Evolutionary conservation across 2,113 vertebrate species (phyloP).

Genomic region (Perccottus glenii): DNA sequence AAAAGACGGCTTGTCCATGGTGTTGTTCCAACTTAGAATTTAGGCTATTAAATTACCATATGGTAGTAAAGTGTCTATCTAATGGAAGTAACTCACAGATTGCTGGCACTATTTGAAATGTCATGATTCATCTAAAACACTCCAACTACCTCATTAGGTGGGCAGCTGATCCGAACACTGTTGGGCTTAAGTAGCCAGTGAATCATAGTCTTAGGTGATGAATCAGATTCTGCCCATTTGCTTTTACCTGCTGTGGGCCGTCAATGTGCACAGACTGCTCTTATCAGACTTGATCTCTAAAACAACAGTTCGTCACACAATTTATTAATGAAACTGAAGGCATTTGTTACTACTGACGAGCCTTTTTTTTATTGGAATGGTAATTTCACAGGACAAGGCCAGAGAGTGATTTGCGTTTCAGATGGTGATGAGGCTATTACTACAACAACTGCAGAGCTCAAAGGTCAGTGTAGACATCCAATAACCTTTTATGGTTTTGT

Average conservation of each 20-base stretch:
- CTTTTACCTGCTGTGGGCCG: not conserved
- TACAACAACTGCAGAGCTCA: constrained; percentile 50
- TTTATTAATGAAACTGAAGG: constrained; percentile 12
- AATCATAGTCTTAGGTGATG: constrained; percentile 40
- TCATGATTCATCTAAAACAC: constrained; percentile 43
- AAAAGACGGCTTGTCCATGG: not conserved
- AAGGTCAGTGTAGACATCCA: constrained; percentile 58
- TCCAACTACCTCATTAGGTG: constrained; percentile 29
- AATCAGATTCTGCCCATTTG: constrained; percentile 17
- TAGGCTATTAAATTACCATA: constrained; percentile 12
- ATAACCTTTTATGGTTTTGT: constrained; percentile 56
- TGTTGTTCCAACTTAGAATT: not conserved
- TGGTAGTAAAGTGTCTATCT: not conserved
- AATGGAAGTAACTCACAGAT: constrained; percentile 29
- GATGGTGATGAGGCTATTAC: constrained; percentile 13
- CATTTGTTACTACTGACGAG: constrained; percentile 33
- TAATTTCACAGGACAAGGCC: constrained; percentile 35
- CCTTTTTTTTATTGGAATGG: constrained; percentile 37
- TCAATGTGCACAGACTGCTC: not conserved
- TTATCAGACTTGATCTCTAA: constrained; percentile 27
- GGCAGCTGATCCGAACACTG: constrained; percentile 23
- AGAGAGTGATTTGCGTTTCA: constrained; percentile 14
- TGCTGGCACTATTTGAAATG: constrained; percentile 17
- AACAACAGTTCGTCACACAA: constrained; percentile 23
- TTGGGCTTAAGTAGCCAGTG: constrained; percentile 27